Base-by-base conservation (phyloP, 1,140 invertebrate genomes). In the Chironomus tepperi region DNA sequence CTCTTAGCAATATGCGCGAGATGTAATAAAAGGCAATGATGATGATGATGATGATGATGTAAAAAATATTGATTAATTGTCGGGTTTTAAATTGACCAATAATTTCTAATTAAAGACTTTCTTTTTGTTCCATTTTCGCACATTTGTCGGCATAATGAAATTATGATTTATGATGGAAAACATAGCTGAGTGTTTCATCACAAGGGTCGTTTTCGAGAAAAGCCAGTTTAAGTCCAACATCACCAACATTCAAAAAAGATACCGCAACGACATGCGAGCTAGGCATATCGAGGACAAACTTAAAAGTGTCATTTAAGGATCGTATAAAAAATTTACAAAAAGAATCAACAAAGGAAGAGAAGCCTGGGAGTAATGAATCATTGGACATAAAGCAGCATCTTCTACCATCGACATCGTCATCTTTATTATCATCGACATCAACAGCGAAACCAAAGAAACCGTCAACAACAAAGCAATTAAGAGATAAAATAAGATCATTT, bases 271-370 rank as follows among this genome's bases (percentile, higher is more conserved):
- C 67, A 24, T 7, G 47, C 7, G 65, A 67, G 10, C 8, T 43
- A 12, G 16, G 34, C 12, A 57, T 43, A 3, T 18, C 42, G 8
- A 43, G 18, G 47, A 67, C 74, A 21, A 34, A 18, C 21, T 43
- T 73, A 73, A 75, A 75, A 75, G 74, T 75, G 7, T 75, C 74
- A 21, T 75, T 75, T 57, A 64, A 64, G n/a, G 74, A 75, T 67
- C 74, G 74, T 18, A 73, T 75, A 9, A 73, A 73, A 47, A 43
- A 18, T 16, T 34, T 75, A 75, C 74, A 75, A 21, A 64, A 75
- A 21, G 43, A 24, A 24, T 6, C 43, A 15, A n/a, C 24, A n/a
- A 73, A 73, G 34, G 24, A 42, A 73, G 72, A 73, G 15, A 42
- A 65, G 10, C 3, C 73, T 7, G n/a, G 73, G 1, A 65, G 42